Percentiles rank a stretch among this genome's conserved stretches.
Conservation (phyloP, 2,113 vertebrate species). For the Bambusicola thoracicus region DNA sequence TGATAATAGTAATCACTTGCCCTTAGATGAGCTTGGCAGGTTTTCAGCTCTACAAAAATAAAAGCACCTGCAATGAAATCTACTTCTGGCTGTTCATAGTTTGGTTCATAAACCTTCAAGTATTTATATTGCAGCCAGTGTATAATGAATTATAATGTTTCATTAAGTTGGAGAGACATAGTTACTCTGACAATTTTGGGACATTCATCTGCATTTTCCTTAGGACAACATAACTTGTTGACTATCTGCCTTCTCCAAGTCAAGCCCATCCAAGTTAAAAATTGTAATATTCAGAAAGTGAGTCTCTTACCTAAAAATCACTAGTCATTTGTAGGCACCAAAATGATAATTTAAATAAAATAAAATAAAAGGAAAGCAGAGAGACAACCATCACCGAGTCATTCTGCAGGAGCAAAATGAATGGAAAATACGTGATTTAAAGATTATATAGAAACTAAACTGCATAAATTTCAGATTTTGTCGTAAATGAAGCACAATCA, state of each 20-base stretch:
- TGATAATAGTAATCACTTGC: neutral
- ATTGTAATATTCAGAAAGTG: neutral
- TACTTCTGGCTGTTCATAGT: neutral
- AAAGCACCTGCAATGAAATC: neutral
- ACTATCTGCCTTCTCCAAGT: neutral
- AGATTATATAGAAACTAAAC: neutral
- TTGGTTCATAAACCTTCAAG: neutral
- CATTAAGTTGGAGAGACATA: neutral
- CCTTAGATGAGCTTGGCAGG: neutral
- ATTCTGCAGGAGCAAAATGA: neutral
- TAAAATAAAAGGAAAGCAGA: neutral
- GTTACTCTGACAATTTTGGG: neutral
- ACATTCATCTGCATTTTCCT: neutral
- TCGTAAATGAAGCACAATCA: neutral
- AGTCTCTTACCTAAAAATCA: neutral
- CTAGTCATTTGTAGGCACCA: neutral
- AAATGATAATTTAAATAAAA: neutral
- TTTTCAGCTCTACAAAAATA: constrained; percentile 10
- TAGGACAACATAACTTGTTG: neutral
- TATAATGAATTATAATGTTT: neutral
- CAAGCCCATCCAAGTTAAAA: neutral
- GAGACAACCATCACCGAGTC: neutral
- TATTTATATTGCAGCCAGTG: neutral
- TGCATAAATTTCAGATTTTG: neutral
- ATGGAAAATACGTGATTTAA: neutral